Evolutionary conservation across 2,113 vertebrate genomes (phyloP), one percentile per base, ranked within the genome.

Genomic region (Notechis scutatus): DNA sequence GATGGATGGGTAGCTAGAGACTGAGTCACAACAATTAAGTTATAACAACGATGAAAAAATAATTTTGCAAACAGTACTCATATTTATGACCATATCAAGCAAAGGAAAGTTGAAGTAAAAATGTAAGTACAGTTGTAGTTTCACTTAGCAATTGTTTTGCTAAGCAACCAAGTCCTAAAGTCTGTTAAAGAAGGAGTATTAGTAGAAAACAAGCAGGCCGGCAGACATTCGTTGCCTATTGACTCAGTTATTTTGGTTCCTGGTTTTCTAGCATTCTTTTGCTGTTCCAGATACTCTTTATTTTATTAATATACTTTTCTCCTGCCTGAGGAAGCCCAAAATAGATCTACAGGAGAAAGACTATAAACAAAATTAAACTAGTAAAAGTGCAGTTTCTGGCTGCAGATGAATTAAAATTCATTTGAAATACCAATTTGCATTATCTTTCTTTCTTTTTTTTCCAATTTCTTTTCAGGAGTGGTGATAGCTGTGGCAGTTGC

Each of bases 401-500:
- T 39, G n/a, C n/a, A 39, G 69, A 74, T 6, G 14, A 39, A 39
- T 74, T 39, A 39, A 34, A 74, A 18, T 74, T 74, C 3, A 64
- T n/a, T n/a, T 69, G 29, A n/a, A 69, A n/a, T 69, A 74, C 69
- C 15, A 74, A 39, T 74, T 74, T 74, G 15, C 14, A 20, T 74
- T 74, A 20, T 81, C 69, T 74, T 74, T 39, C 69, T 39, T 8
- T n/a, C n/a, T 20, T 81, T 7, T 81, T 81, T 74, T 74, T 39
- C 3, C 3, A 15, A 39, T 96, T 94, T 96, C 74, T 96, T 81
- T 95, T 85, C 94, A 98, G 98, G 98, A 95, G 88, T 97, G 94
- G 95, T 97, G 7, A 81, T 97, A 93, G 97, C 97, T 52, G 94
- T 97, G 21, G 96, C 96, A 56, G 97, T 98, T 0, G 97, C 97